Evolutionary conservation across 2,797 vertebrate genomes (phyloP).

Genomic region (Etheostoma nigrum): DNA sequence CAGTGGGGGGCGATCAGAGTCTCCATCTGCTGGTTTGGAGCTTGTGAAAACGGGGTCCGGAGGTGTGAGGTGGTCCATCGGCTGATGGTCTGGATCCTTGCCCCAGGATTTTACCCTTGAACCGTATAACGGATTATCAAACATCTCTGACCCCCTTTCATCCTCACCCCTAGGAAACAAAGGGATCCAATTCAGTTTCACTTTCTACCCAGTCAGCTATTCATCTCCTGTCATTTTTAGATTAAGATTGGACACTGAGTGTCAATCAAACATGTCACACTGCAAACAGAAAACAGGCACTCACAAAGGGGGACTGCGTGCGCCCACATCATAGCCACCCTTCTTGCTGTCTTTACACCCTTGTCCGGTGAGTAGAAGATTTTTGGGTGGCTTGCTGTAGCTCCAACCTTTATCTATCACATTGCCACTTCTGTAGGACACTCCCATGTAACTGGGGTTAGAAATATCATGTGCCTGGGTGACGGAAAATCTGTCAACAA

Average conservation of each 20-base stretch:
- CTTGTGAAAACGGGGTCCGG: conserved; percentile 74
- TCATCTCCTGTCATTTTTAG: neutral
- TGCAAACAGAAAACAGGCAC: conserved; percentile 48
- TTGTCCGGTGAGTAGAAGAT: conserved; percentile 62
- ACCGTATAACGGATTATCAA: conserved; percentile 97
- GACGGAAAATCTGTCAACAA: conserved; percentile 71
- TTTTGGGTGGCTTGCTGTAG: conserved; percentile 87
- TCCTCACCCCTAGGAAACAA: conserved; percentile 76
- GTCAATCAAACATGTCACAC: neutral
- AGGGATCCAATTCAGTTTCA: conserved; percentile 3
- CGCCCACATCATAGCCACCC: conserved; percentile 65
- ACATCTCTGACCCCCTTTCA: conserved; percentile 88
- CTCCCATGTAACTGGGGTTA: conserved; percentile 91
- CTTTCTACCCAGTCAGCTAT: neutral
- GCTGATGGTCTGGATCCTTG: conserved; percentile 86
- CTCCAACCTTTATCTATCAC: conserved; percentile 87
- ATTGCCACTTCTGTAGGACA: conserved; percentile 77
- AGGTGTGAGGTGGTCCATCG: conserved; percentile 82
- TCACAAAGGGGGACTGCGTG: conserved; percentile 84
- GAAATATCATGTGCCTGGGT: conserved; percentile 85
- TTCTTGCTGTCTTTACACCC: conserved; percentile 85
- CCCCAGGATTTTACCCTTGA: conserved; percentile 80
- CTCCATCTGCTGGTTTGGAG: conserved; percentile 82
- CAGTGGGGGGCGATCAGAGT: conserved; percentile 82
- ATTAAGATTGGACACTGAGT: neutral